Evolutionary conservation across 2,797 vertebrate species (phyloP), one percentile per base, ranked within the genome.

Genomic region (Macroramphosus scolopax): DNA sequence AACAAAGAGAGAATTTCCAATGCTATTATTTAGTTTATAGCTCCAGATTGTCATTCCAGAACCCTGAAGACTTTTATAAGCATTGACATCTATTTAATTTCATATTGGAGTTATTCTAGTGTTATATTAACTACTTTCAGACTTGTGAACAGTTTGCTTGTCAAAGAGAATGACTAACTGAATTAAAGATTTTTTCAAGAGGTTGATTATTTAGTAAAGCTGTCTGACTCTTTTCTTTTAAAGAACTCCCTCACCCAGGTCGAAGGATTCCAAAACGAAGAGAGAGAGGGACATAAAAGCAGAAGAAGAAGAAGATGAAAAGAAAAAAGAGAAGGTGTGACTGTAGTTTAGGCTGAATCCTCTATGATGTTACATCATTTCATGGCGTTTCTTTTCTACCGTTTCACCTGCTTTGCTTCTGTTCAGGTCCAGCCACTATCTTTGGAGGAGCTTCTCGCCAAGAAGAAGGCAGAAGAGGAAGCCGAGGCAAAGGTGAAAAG

Each of bases 391-490:
- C 54, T 4, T 46, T 50, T 54, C 41, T 1, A 14, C 5, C 37
- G 7, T 61, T 49, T 45, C 42, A 36, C 14, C 4, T 16, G 1
- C 16, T n/a, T 35, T 43, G 25, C 28, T 26, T 46, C 42, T 18
- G 13, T 39, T 17, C 63, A 98, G 95, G 90, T 87, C 3, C 94
- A 97, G 55, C 95, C 96, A 0, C 84, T 98, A 34, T 98, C 96
- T 53, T 69, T 99, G 75, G 96, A 99, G 78, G 96, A 98, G 78
- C 91, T 99, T 73, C 84, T 99, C 33, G 93, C 96, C 1, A 98
- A 97, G 82, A 99, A 98, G 68, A 98, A 98, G 57, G 94, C 94
- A 18, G 96, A 96, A 32, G 96, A 99, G 43, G 95, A 98, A 77
- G 96, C 96, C 0, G 95, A 98, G 66, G 90, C 95, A 16, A 99